Percentiles rank a stretch among this genome's conserved stretches.
Conservation (phyloP, 53 echinoderm and acorn worm genomes). For the Holothuria leucospilota region DNA sequence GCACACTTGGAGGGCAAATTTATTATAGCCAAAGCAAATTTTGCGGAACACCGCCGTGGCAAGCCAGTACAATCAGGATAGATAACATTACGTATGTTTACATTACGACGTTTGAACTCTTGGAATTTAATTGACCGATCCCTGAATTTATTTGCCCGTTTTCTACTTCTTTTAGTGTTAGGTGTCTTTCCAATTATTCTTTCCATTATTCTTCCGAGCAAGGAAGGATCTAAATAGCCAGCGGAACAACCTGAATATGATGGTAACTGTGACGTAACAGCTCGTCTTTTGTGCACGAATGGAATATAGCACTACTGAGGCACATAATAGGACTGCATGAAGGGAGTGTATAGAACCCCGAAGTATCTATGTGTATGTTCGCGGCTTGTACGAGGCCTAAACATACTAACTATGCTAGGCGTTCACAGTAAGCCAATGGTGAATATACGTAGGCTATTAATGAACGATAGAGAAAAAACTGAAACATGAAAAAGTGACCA, state of each 20-base stretch:
- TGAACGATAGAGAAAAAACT: background rate
- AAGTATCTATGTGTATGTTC: too few relatives aligned
- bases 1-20: slow-evolving; percentile 27
- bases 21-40: slow-evolving; percentile 8
- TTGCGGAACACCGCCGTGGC: background rate
- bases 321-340: background rate
- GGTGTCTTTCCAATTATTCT: background rate
- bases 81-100: slow-evolving; percentile 3
- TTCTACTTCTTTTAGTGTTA: background rate
- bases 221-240: background rate
- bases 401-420: background rate
- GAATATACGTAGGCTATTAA: background rate
- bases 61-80: slow-evolving; percentile 18
- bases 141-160: slow-evolving; percentile 11
- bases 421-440: background rate
- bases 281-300: background rate
- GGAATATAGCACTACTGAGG: background rate
- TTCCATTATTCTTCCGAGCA: background rate
- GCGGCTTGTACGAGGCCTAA: too few relatives aligned
- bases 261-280: background rate
- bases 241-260: background rate
- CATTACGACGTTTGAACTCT: slow-evolving; percentile 16
- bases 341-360: background rate
- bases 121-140: slow-evolving; percentile 17
- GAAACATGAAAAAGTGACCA: background rate